phyloP scores from a whole-genome alignment of 2,797 vertebrate genomes.

The Anableps anableps region DNA sequence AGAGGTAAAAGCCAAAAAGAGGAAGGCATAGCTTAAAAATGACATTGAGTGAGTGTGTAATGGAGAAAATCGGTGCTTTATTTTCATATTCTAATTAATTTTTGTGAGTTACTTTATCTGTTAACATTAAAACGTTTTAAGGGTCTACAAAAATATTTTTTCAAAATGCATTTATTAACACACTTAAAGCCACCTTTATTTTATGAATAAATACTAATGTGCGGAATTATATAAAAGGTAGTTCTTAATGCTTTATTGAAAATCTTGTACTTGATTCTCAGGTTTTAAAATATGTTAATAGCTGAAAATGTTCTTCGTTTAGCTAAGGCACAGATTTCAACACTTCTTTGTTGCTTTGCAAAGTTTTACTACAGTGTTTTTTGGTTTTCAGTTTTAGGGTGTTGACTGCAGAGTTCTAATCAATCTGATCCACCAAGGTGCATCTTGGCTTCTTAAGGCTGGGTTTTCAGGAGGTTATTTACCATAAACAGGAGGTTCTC shows the following conservation, averaged over 20 bases:
- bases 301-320: background rate
- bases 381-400: no score
- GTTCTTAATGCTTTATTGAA: background rate
- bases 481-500: no score
- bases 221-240: background rate
- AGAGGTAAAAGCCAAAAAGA: constrained; percentile 25
- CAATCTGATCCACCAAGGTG: background rate
- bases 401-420: no score
- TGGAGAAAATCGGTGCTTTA: background rate
- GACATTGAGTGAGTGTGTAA: constrained; percentile 8
- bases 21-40: constrained; percentile 13
- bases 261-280: background rate
- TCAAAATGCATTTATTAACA: background rate
- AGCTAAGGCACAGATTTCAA: no score
- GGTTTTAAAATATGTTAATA: background rate
- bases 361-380: background rate
- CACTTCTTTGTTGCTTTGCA: background rate
- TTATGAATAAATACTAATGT: background rate
- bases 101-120: background rate
- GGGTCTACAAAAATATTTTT: background rate
- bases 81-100: background rate
- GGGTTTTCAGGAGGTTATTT: background rate
- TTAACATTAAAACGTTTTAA: background rate
- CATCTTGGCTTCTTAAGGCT: background rate
- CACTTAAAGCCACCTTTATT: background rate